Percentiles rank a stretch among this genome's conserved stretches.
phyloP scores from a whole-genome alignment of 2,797 vertebrate genomes.

The Monodelphis domestica region DNA sequence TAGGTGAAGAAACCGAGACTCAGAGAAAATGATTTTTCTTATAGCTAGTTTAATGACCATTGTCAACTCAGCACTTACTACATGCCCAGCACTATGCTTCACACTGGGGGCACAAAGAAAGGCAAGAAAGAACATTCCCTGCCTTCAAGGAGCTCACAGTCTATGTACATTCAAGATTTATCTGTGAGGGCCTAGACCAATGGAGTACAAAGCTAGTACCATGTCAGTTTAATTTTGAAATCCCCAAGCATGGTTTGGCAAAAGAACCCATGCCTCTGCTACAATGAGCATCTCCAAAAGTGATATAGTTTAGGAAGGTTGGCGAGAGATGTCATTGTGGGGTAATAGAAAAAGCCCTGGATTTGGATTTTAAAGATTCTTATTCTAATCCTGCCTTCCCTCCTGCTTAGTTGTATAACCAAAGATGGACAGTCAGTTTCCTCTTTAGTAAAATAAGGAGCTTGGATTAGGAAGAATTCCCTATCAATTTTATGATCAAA shows the following conservation, averaged over 20 bases:
- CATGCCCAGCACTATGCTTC: no score
- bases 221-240: not conserved
- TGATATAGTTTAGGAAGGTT: not conserved
- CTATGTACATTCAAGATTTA: no score
- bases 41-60: no score
- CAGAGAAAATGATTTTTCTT: not conserved
- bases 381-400: not conserved
- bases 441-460: not conserved
- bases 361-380: not conserved
- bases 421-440: not conserved
- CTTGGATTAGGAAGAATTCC: not conserved
- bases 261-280: not conserved
- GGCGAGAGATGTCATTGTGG: not conserved
- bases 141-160: no score
- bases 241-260: not conserved
- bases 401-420: not conserved
- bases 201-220: not conserved
- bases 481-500: not conserved
- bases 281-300: not conserved
- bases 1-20: not conserved
- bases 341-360: not conserved
- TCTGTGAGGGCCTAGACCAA: not conserved
- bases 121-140: no score
- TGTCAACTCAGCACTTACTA: no score
- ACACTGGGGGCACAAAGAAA: no score